A percentile compares a stretch with the other conserved stretches of the same genome.
Evolutionary conservation across 2,888 invertebrate genomes (phyloP).

Genomic region (Acronicta psi): DNA sequence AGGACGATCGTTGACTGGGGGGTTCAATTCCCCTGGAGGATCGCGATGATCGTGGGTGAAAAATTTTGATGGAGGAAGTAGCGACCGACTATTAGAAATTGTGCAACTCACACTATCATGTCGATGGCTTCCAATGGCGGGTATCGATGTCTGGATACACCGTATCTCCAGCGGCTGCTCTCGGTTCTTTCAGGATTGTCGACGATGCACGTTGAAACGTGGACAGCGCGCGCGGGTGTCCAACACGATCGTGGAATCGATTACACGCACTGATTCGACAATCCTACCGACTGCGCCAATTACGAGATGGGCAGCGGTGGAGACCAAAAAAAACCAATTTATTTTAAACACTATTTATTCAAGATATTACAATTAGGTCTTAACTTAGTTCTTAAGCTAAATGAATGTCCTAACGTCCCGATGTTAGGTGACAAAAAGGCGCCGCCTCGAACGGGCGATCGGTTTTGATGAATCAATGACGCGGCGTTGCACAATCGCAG

Average conservation of each 20-base stretch:
- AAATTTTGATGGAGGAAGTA: too few species aligned
- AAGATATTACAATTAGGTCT: too few species aligned
- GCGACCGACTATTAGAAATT: not conserved
- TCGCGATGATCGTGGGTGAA: constrained; percentile 1
- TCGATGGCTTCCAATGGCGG: not conserved
- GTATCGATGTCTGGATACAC: constrained; percentile 1
- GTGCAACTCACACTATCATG: not conserved
- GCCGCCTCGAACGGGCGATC: too few species aligned
- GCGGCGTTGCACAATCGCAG: too few species aligned
- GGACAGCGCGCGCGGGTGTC: constrained; percentile 9
- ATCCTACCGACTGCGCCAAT: constrained; percentile 17
- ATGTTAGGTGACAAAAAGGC: too few species aligned
- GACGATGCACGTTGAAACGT: constrained; percentile 5
- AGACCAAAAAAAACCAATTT: too few species aligned
- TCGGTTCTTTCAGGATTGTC: not conserved
- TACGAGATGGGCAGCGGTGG: constrained; percentile 4
- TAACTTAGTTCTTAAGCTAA: too few species aligned
- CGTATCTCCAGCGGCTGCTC: constrained; percentile 1
- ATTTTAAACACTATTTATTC: too few species aligned
- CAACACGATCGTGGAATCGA: constrained; percentile 5
- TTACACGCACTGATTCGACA: constrained; percentile 7
- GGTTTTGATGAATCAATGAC: too few species aligned
- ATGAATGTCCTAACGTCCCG: too few species aligned
- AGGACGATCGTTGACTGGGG: too few species aligned
- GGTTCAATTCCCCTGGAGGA: too few species aligned